A percentile compares a stretch with the other conserved stretches of the same genome.
phyloP scores from a whole-genome alignment of 2,888 invertebrate genomes.

The Troides oblongomaculatus region DNA sequence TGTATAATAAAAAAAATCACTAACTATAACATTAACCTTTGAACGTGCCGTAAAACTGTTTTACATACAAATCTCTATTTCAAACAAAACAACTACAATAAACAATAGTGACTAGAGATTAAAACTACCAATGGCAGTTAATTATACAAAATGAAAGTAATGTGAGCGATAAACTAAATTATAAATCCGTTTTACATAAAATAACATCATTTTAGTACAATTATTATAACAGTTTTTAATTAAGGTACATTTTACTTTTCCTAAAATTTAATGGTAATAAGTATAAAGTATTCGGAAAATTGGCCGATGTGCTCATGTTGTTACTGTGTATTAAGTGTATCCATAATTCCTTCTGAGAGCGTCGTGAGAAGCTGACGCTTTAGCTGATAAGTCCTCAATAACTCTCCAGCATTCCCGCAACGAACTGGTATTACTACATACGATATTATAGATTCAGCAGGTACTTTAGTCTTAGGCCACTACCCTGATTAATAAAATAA shows the following conservation, averaged over 20 bases:
- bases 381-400: too few relatives aligned
- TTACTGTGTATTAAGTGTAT: not conserved
- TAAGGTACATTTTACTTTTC: not conserved
- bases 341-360: too few relatives aligned
- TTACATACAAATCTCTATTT: conserved; percentile 22
- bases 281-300: not conserved
- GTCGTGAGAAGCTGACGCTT: too few relatives aligned
- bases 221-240: conserved; percentile 3
- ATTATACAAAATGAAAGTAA: not conserved
- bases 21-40: not conserved
- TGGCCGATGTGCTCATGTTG: not conserved
- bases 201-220: not conserved
- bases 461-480: not conserved
- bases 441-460: conserved; percentile 15
- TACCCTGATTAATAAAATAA: conserved; percentile 1
- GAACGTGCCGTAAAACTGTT: conserved; percentile 4
- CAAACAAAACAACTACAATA: conserved; percentile 26
- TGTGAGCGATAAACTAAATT: not conserved
- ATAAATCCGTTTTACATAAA: not conserved
- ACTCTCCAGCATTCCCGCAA: not conserved
- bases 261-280: not conserved
- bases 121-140: conserved; percentile 22
- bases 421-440: too few relatives aligned
- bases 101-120: conserved; percentile 34
- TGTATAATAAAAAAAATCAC: not conserved